Evolutionary conservation across 2,888 invertebrate genomes (phyloP), one percentile per base, ranked within the genome.

Genomic region (Noctua janthe): DNA sequence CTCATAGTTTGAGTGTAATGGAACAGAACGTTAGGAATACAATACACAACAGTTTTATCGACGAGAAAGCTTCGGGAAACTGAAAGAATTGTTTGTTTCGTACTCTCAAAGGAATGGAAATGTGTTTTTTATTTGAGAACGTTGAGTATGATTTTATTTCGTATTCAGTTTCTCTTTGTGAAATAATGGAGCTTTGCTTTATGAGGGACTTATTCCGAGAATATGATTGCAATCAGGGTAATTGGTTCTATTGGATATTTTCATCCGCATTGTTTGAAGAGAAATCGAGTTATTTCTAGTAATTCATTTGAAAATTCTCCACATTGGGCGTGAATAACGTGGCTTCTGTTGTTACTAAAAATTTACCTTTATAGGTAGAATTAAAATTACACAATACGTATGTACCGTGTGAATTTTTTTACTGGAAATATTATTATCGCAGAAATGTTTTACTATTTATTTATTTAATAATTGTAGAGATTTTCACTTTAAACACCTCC

Each of bases 21-120:
- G 74, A 73, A 73, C 49, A 73, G 35, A 62, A 73, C 66, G 59
- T 71, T 66, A 39, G 20, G 11, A 20, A 39, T 39, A 66, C 20
- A 51, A 29, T 59, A 83, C 72, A 62, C 69, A 74, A 79, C 74
- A 75, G 69, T 76, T 76, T 74, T 64, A 74, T 74, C 29, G 76
- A 35, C 1, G 56, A 69, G 62, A 76, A 85, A 56, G 59, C 67
- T 71, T 59, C n/a, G n/a, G 69, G 39, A 35, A 71, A 74, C 75
- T 75, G 56, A 51, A 75, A 73, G 74, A 43, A 51, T 54, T 76
- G 64, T 73, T 75, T 69, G 51, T 67, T 67, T 69, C 72, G 47
- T 73, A 54, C 13, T 70, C 79, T 49, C 76, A 74, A 74, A 72
- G 77, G 76, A 80, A 75, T 74, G 69, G 54, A 83, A 77, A 67